Evolutionary conservation across 2,888 invertebrate species (phyloP).

Genomic region (Papilio protenor): DNA sequence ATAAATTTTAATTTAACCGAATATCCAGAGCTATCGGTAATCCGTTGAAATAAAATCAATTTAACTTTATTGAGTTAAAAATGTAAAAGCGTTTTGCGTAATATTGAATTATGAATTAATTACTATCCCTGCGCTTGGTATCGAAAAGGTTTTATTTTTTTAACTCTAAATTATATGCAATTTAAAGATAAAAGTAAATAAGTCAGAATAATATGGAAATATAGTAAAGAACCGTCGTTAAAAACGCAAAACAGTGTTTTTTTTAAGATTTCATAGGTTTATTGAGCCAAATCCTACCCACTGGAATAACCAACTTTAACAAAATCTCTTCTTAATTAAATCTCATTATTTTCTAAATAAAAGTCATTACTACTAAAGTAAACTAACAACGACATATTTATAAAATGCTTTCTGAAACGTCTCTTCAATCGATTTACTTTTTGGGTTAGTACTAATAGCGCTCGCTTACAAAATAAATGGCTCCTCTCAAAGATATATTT

Average conservation of each 20-base stretch:
- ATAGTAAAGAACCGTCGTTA: not conserved
- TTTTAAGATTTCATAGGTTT: not conserved
- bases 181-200: not conserved
- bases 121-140: not conserved
- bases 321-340: not conserved
- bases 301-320: not conserved
- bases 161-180: not conserved
- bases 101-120: conserved; percentile 4
- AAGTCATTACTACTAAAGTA: not conserved
- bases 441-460: conserved; percentile 35
- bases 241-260: not conserved
- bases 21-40: not conserved
- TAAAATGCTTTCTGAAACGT: conserved; percentile 9
- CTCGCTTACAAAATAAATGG: conserved; percentile 36
- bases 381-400: conserved; percentile 3
- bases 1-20: not conserved
- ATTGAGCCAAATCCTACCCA: not conserved
- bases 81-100: not conserved
- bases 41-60: not conserved
- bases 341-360: too few relatives aligned
- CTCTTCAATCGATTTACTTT: conserved; percentile 30
- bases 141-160: not conserved
- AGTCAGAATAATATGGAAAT: not conserved
- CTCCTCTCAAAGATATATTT: conserved; percentile 37
- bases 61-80: not conserved